Evolutionary conservation across 2,888 invertebrate species (phyloP), one percentile per base, ranked within the genome.

Genomic region (Coenonympha arcania): DNA sequence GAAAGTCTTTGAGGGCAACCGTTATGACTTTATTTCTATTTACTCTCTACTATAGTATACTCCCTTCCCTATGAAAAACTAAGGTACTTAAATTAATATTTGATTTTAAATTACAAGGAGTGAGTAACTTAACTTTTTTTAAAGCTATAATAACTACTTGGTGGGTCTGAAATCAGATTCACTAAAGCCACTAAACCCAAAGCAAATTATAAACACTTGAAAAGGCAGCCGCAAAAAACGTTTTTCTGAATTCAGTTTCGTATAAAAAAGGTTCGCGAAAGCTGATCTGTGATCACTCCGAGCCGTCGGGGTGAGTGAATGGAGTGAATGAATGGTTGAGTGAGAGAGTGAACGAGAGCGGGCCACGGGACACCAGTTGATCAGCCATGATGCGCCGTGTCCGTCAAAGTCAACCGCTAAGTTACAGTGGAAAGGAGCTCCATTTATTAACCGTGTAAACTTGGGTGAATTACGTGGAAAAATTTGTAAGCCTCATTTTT

Each of bases 281-380:
- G 73, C 74, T 73, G 79, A 82, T 79, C 79, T 73, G 73, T 68
- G 82, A 82, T 82, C 82, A 84, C 80, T 80, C 80, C 77, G 75
- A 70, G 71, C 73, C 78, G 79, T 72, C 76, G 72, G 73, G 74
- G 61, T 62, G 65, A 65, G 59, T 71, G 77, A 76, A 69, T 73
- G 78, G 65, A 65, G 59, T 71, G 77, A 76, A 69, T 73, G 78
- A 74, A 66, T 76, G 77, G 72, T 68, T 64, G 71, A 72, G 66
- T 61, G 69, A 65, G 59, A 66, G 66, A 67, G 59, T 58, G 64
- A 59, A 62, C 63, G 59, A 56, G 64, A 62, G 58, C 65, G 39
- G 56, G 56, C 49, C 59, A 37, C 69, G 77, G 78, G 78, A 80
- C 85, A 83, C 84, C 80, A 82, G 84, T 85, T 85, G 85, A 84